Conservation (phyloP, 2,113 vertebrate genomes). For the Pandion haliaetus region DNA sequence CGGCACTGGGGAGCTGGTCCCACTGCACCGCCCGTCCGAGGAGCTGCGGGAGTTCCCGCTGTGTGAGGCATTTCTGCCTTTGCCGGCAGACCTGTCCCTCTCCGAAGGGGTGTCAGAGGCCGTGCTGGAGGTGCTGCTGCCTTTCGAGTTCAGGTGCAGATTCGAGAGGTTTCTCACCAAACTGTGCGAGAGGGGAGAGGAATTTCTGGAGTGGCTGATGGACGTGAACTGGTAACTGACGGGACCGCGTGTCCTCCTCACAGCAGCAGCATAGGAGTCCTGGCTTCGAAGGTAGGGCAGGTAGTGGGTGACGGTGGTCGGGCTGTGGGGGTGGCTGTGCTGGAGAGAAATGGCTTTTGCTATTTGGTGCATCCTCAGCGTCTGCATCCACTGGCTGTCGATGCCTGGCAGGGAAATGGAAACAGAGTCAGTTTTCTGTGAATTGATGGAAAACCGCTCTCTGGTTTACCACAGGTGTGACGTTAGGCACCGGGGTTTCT, state of each 20-base stretch:
- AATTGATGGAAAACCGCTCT: neutral
- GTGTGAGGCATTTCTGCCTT: conserved; percentile 44
- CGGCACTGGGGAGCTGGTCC: conserved; percentile 27
- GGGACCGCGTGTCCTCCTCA: conserved; percentile 76
- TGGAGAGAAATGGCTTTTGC: conserved; percentile 71
- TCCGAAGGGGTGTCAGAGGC: conserved; percentile 85
- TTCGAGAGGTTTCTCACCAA: conserved; percentile 81
- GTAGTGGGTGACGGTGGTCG: conserved; percentile 78
- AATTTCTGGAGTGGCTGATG: conserved; percentile 84
- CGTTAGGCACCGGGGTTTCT: neutral
- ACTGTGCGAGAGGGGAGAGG: conserved; percentile 81
- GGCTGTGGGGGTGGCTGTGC: conserved; percentile 77
- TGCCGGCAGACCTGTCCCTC: conserved; percentile 73
- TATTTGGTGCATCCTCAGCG: conserved; percentile 80
- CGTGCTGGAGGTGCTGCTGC: conserved; percentile 90
- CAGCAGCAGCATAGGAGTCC: conserved; percentile 87
- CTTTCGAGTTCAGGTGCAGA: conserved; percentile 89
- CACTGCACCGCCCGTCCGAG: conserved; percentile 47
- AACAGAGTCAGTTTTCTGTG: neutral
- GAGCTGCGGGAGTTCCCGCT: conserved; percentile 67
- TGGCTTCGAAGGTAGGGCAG: conserved; percentile 82
- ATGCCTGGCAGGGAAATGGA: conserved; percentile 61
- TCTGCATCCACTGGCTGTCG: conserved; percentile 84
- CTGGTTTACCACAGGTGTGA: neutral
- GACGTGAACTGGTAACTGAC: conserved; percentile 59